Conservation (phyloP, 2,888 invertebrate genomes). For the Ctenicera cuprea region DNA sequence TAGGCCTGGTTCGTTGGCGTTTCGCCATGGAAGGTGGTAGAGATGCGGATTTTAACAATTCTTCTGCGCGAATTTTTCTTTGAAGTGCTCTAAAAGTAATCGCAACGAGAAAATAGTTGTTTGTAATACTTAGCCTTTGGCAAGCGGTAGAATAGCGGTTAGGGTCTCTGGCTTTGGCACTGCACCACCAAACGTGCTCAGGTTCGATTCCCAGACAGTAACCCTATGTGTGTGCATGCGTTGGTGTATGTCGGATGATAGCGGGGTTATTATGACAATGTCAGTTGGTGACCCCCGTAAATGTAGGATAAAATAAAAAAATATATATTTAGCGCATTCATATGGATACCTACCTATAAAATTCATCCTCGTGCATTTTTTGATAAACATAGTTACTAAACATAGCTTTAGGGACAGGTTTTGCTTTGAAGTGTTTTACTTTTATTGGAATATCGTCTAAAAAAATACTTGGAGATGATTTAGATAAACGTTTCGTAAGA, state of each 20-base stretch:
- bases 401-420: slow-evolving; percentile 81
- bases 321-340: too few relatives aligned
- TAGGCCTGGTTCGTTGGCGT: slow-evolving; percentile 73
- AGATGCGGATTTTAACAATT: slow-evolving; percentile 79
- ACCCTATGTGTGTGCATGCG: too few relatives aligned
- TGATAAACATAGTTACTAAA: slow-evolving; percentile 83
- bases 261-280: too few relatives aligned
- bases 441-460: slow-evolving; percentile 70
- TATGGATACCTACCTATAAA: slow-evolving; percentile 80
- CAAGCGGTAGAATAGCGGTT: too few relatives aligned
- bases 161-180: too few relatives aligned
- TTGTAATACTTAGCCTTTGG: background rate
- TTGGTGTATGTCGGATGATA: too few relatives aligned
- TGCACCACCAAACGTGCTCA: too few relatives aligned
- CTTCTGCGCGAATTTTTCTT: slow-evolving; percentile 81
- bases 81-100: slow-evolving; percentile 75
- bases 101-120: background rate
- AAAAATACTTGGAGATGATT: slow-evolving; percentile 70
- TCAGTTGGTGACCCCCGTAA: too few relatives aligned
- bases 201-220: too few relatives aligned
- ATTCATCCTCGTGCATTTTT: slow-evolving; percentile 83
- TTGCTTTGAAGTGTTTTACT: slow-evolving; percentile 78
- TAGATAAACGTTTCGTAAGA: slow-evolving; percentile 67
- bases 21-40: slow-evolving; percentile 82
- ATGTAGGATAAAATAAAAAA: too few relatives aligned